Percentiles rank a stretch among this genome's conserved stretches.
phyloP scores from a whole-genome alignment of 2,888 invertebrate genomes.

The Pardosa pseudoannulata region DNA sequence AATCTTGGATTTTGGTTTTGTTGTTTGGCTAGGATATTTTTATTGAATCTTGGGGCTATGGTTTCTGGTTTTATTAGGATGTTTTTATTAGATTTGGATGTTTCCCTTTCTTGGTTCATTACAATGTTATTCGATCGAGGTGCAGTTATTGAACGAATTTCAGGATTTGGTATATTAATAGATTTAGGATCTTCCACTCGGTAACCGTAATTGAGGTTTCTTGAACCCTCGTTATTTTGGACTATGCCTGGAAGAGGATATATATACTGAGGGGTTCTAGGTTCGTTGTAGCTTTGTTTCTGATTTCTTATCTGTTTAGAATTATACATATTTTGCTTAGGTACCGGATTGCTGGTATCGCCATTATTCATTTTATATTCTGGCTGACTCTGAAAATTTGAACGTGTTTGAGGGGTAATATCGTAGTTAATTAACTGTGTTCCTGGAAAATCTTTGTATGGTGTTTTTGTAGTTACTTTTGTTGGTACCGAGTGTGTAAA shows the following conservation, averaged over 20 bases:
- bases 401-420: too few relatives aligned
- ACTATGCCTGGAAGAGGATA: slow-evolving; percentile 2
- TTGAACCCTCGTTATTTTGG: neutral
- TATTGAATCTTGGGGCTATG: too few relatives aligned
- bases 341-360: neutral
- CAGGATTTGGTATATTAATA: neutral
- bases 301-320: neutral
- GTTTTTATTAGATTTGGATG: too few relatives aligned
- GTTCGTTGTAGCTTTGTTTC: neutral
- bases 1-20: neutral
- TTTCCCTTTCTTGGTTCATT: too few relatives aligned
- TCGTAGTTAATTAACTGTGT: neutral
- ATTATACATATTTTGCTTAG: neutral
- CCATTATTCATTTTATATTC: neutral
- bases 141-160: neutral
- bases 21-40: too few relatives aligned
- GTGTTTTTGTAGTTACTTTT: neutral
- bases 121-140: neutral
- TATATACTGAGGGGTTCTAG: neutral
- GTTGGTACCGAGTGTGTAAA: neutral
- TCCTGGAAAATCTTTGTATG: neutral
- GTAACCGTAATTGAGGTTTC: slow-evolving; percentile 7
- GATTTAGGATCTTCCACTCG: slow-evolving; percentile 6
- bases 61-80: too few relatives aligned
- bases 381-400: neutral